Evolutionary conservation across 2,797 vertebrate species (phyloP).

Genomic region (Tenualosa thibaudeaui): DNA sequence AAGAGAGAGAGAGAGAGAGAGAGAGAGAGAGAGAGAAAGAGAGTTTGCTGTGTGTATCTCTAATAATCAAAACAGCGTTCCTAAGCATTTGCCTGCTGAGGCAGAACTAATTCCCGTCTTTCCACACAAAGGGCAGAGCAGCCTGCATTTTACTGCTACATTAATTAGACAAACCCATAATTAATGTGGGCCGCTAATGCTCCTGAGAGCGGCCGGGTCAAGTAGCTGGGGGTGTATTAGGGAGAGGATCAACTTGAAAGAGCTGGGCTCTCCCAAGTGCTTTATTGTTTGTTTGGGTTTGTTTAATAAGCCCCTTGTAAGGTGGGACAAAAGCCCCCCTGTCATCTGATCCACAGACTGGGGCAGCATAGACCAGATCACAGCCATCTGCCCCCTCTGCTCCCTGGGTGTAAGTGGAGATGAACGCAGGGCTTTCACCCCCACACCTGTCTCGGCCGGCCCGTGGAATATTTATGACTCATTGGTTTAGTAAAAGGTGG

Average conservation of each 20-base stretch:
- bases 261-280: neutral
- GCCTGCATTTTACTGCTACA: slow-evolving; percentile 70
- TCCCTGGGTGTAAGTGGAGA: neutral
- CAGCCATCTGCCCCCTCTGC: neutral
- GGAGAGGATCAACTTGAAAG: slow-evolving; percentile 21
- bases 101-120: slow-evolving; percentile 66
- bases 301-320: slow-evolving; percentile 20
- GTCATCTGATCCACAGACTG: slow-evolving; percentile 8
- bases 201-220: neutral
- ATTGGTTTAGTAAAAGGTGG: neutral
- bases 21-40: slow-evolving; percentile 3
- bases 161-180: slow-evolving; percentile 77
- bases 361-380: neutral
- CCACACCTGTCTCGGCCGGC: neutral
- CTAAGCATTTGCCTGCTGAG: slow-evolving; percentile 58
- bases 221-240: neutral
- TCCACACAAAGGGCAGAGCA: slow-evolving; percentile 62
- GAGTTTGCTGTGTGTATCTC: slow-evolving; percentile 45
- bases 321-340: slow-evolving; percentile 5
- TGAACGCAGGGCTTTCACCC: neutral
- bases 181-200: slow-evolving; percentile 41
- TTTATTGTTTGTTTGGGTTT: slow-evolving; percentile 21
- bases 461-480: neutral
- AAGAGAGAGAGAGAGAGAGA: neutral
- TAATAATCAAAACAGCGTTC: slow-evolving; percentile 57